Evolutionary conservation across 2,888 invertebrate species (phyloP), one percentile per base, ranked within the genome.

Genomic region (Chironomus tentans): DNA sequence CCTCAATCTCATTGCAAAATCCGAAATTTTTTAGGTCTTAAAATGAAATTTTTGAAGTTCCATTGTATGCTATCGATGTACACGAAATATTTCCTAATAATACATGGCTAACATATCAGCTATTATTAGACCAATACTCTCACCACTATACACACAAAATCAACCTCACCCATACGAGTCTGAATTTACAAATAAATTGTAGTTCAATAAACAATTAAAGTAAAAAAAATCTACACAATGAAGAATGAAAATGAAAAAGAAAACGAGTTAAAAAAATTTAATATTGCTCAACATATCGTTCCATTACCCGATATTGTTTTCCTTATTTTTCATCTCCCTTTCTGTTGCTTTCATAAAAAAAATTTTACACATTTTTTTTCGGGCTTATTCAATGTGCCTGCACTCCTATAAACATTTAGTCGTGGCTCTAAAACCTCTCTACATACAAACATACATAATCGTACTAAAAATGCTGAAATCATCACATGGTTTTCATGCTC

Each of bases 401-500:
- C 65, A 24, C 65, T 21, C 21, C n/a, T 65, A 65, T 24, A 65
- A n/a, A 38, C 10, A 38, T 38, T 38, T 38, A 38, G 38, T 38
- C 38, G 38, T 38, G 38, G 10, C 24, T 65, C 56, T 56, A 18
- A 56, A 18, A 15, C n/a, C 56, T 15, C 3, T 24, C 65, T 22
- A 24, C 56, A 15, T 56, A 56, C 56, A 18, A 56, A 56, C 18
- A 18, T 56, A 56, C 18, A 56, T 56, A 18, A 56, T 38, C 38
- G 38, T 56, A 56, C 15, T 56, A 18, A 65, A 65, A 65, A 65
- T 65, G 65, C 65, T 65, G 65, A 73, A 73, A 73, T 73, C 72
- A 73, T 73, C 72, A 62, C 62, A 73, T 73, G 62, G 62, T 73
- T 73, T 38, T 62, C 72, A 38, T 46, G 46, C 72, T 73, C 62